Base-by-base conservation (phyloP, 2,888 invertebrate genomes). In the Apodemia mormo region DNA sequence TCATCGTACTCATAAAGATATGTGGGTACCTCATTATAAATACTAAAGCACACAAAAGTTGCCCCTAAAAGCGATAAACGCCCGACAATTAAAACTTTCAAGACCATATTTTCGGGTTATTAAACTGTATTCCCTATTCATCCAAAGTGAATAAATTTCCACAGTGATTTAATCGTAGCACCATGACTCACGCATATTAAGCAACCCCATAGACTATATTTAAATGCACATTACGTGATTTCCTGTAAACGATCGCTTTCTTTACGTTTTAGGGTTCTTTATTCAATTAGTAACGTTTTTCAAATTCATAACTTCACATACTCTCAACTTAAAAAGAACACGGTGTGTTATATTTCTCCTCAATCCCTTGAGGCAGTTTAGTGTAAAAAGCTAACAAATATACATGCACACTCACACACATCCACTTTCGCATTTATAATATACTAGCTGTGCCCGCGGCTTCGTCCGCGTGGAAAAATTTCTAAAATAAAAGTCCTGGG, bases 171-270 rank as follows among this genome's bases (percentile, higher is more conserved):
- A 80, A 84, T 84, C 80, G 75, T 68, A 79, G 76, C 76, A 77
- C 76, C 76, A 79, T 80, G 77, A 84, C 82, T 87, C 85, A 85
- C 81, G 82, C 52, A 82, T 81, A 81, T 80, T 82, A 81, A 77
- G 75, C 79, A 80, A 75, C 81, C 79, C 79, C 72, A 76, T 77
- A 76, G 77, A 82, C 83, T 86, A 85, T 49, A 49, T 90, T 90
- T 86, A 89, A 88, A 88, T 84, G 80, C 79, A 82, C 86, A 89
- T 89, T 90, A 89, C 80, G 77, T 78, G 79, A 84, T 85, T 84
- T 86, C 85, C 85, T 76, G 77, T 80, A 82, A 85, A 83, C 80
- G 85, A 82, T 81, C 78, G 82, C 80, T 80, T 76, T 37, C 29
- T 66, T 45, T 68, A 30, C 12, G 56, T 49, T 56, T 71, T 58